Conservation (phyloP, 2,113 vertebrate genomes). For the Psettodes erumei region DNA sequence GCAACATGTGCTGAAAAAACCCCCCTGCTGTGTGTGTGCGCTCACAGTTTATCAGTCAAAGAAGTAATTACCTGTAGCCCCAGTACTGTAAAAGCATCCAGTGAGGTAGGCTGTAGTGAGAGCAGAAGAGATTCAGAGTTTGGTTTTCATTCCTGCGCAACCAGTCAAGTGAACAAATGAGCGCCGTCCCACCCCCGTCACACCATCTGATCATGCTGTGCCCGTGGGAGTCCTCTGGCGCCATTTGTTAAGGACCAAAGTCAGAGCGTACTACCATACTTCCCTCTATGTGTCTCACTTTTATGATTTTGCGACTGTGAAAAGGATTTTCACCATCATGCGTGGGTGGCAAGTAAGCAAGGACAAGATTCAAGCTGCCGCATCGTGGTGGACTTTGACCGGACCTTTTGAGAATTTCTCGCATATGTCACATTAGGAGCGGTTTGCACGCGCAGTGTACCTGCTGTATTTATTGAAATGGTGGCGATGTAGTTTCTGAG, state of each 20-base stretch:
- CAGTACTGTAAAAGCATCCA: slow-evolving; percentile 35
- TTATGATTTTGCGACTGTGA: slow-evolving; percentile 9
- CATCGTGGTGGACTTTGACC: slow-evolving; percentile 22
- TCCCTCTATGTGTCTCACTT: slow-evolving; percentile 10
- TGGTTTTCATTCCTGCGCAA: slow-evolving; percentile 16
- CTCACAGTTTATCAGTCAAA: slow-evolving; percentile 19
- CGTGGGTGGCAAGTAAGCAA: slow-evolving; percentile 45
- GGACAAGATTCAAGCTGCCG: slow-evolving; percentile 4
- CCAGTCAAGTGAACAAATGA: slow-evolving; percentile 31
- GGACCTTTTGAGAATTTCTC: slow-evolving; percentile 33
- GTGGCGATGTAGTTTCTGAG: slow-evolving; percentile 57
- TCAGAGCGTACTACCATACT: background rate
- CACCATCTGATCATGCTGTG: slow-evolving; percentile 20
- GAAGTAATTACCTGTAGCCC: slow-evolving; percentile 44
- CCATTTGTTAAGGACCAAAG: background rate
- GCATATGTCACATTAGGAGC: slow-evolving; percentile 21
- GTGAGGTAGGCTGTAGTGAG: slow-evolving; percentile 48
- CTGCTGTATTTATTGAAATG: slow-evolving; percentile 63
- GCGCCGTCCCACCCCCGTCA: background rate
- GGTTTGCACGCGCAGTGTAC: slow-evolving; percentile 48
- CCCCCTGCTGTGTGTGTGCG: slow-evolving; percentile 5
- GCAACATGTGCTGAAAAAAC: slow-evolving; percentile 31
- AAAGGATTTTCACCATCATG: slow-evolving; percentile 24
- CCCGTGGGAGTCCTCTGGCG: slow-evolving; percentile 7
- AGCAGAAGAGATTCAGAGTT: slow-evolving; percentile 26